Base-by-base conservation (phyloP, 2,888 invertebrate genomes). In the Stenodera caucasica region DNA sequence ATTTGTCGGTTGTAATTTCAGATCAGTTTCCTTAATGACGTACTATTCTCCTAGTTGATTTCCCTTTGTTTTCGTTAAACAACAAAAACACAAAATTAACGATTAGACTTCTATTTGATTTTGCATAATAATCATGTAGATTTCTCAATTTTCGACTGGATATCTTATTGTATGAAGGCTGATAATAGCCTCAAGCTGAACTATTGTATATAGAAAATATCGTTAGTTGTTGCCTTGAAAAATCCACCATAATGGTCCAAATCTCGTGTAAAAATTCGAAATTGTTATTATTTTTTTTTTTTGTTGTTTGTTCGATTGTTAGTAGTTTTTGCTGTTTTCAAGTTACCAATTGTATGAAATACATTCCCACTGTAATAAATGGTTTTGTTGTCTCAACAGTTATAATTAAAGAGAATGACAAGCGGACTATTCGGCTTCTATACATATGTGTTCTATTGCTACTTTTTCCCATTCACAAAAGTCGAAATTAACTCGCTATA, bases 1-100 rank as follows among this genome's bases (percentile, higher is more conserved):
- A 78, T 78, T 77, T 71, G 72, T 70, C 58, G 70, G 72, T 71
- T 70, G 62, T 72, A 70, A 70, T 70, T 60, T 60, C 50, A 57
- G 61, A 60, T 56, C 57, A 40, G 56, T n/a, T 49, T 57, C 40
- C 50, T 57, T 61, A 61, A 61, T 61, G 55, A 59, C 40, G 50
- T 55, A 55, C 40, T 49, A 49, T 54, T 58, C 50, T 58, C 8
- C 15, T 37, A 15, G 1, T 15, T 18, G 15, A 8, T 15, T 15
- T 15, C 11, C 8, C 21, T 45, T 45, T 45, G 18, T 45, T 45
- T 4, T 11, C 32, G 32, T 26, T 26, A 3, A 5, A 26, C 4
- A 26, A 6, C 3, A 6, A 32, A 12, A 45, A 21, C 2, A 40
- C 15, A 8, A 21, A 7, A 4, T n/a, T 15, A 15, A 9, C 15